phyloP scores from a whole-genome alignment of 2,113 vertebrate genomes.

The Deroptyus accipitrinus region DNA sequence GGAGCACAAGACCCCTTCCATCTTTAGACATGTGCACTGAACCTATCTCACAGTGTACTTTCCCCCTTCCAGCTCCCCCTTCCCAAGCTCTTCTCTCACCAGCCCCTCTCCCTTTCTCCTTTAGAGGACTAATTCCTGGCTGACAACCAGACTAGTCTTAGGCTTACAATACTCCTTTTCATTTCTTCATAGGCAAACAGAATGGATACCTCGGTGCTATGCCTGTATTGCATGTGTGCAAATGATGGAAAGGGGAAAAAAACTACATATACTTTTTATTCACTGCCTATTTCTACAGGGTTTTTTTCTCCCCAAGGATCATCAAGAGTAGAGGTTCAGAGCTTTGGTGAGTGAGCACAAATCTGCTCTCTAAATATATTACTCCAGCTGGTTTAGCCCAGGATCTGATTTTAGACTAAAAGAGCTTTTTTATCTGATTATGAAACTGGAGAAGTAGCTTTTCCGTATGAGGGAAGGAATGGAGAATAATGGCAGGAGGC shows the following conservation, averaged over 20 bases:
- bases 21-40: not conserved
- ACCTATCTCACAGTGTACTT: not conserved
- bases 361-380: not conserved
- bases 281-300: not conserved
- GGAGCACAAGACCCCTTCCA: slow-evolving; percentile 41
- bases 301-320: not conserved
- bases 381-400: not conserved
- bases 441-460: not conserved
- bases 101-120: slow-evolving; percentile 41
- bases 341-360: not conserved
- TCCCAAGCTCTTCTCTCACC: not conserved
- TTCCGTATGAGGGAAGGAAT: not conserved
- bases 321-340: not conserved
- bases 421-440: not conserved
- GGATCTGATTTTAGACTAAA: not conserved
- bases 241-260: not conserved
- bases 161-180: slow-evolving; percentile 72
- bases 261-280: not conserved
- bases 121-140: slow-evolving; percentile 68
- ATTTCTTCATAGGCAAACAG: slow-evolving; percentile 65
- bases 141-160: slow-evolving; percentile 63
- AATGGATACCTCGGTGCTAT: slow-evolving; percentile 40
- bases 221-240: not conserved
- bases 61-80: slow-evolving; percentile 22
- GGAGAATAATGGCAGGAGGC: not conserved